phyloP scores from a whole-genome alignment of 2,888 invertebrate species.

The Chaitophorus viminalis region DNA sequence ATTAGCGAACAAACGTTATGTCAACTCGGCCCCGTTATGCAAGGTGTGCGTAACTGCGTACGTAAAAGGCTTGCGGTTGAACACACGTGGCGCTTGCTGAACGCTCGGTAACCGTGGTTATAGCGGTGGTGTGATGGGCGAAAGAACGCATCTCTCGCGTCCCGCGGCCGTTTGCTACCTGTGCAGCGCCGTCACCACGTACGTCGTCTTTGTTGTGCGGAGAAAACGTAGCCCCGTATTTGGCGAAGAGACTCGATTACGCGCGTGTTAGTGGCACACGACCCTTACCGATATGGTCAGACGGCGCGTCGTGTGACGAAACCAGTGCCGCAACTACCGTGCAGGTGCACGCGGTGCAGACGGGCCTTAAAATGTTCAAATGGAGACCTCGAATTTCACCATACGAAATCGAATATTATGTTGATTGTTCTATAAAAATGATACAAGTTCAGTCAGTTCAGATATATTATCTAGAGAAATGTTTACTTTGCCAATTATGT shows the following conservation, averaged over 20 bases:
- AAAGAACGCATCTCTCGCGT: background rate
- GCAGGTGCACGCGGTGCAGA: too few species aligned
- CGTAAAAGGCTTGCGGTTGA: background rate
- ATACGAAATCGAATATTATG: too few species aligned
- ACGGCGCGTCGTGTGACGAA: background rate
- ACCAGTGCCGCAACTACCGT: background rate
- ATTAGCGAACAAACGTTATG: too few species aligned
- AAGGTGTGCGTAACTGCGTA: background rate
- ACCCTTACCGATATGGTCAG: constrained; percentile 17
- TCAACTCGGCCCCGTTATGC: too few species aligned
- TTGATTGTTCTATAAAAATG: too few species aligned
- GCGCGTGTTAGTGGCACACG: constrained; percentile 35
- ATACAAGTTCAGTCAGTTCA: too few species aligned
- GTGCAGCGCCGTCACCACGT: too few species aligned
- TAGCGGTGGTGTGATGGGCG: background rate
- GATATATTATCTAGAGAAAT: too few species aligned
- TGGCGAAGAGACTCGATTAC: constrained; percentile 10
- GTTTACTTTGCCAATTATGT: too few species aligned
- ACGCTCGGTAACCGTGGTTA: too few species aligned
- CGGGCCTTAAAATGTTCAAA: too few species aligned
- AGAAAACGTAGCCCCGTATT: constrained; percentile 23
- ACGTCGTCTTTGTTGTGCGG: background rate
- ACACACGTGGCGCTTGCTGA: background rate
- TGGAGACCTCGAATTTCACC: too few species aligned
- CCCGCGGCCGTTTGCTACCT: background rate